Percentiles rank a stretch among this genome's conserved stretches.
Evolutionary conservation across 2,113 vertebrate species (phyloP).

Genomic region (Phoxinus phoxinus): DNA sequence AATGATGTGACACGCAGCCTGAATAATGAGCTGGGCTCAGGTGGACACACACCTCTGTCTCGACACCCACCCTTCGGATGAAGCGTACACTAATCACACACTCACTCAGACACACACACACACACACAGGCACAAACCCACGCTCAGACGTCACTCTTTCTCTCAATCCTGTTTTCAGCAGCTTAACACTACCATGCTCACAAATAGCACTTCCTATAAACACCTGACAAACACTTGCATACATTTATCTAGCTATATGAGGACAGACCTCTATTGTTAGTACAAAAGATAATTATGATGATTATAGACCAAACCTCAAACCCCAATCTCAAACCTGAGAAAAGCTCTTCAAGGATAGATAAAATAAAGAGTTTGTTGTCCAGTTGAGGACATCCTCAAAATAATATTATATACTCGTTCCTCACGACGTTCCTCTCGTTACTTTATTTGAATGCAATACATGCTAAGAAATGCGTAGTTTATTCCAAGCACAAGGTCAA

Average conservation of each 20-base stretch:
- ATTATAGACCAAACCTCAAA: neutral
- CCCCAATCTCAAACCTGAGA: neutral
- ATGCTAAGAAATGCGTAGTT: too few relatives aligned
- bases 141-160: neutral
- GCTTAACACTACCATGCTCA: conserved; percentile 10
- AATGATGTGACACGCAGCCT: conserved; percentile 30
- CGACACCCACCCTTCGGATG: conserved; percentile 2
- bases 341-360: neutral
- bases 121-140: conserved; percentile 21
- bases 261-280: neutral
- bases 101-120: conserved; percentile 18
- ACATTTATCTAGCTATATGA: neutral
- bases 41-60: conserved; percentile 37
- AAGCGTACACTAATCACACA: conserved; percentile 7
- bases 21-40: conserved; percentile 47
- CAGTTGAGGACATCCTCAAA: neutral
- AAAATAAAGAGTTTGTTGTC: neutral
- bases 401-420: too few relatives aligned
- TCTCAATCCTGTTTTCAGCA: conserved; percentile 23
- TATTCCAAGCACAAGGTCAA: too few relatives aligned
- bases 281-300: neutral
- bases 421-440: too few relatives aligned
- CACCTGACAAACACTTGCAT: conserved; percentile 5
- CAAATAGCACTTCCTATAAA: conserved; percentile 36
- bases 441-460: too few relatives aligned